Base-by-base conservation (phyloP, 2,888 invertebrate genomes). In the Agriopis aurantiaria region DNA sequence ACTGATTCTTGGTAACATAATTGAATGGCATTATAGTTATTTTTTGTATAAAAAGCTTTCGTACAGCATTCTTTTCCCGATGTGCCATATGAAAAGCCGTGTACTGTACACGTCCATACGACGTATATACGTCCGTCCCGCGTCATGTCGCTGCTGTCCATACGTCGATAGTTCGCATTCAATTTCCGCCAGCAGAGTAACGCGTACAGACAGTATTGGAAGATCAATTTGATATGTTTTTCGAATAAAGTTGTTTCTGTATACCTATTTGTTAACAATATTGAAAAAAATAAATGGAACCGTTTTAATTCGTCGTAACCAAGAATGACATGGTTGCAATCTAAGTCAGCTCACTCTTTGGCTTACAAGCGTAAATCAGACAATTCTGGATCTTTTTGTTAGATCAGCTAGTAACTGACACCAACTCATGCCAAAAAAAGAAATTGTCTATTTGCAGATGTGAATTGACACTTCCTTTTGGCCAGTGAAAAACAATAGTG, bases 161-260 rank as follows among this genome's bases (percentile, higher is more conserved):
- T 80, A 81, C 75, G 65, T 75, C 79, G 85, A 85, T 84, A 87
- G 87, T 88, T 86, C 88, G 84, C 81, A 88, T 91, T 89, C 89
- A 90, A 91, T 91, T 91, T 91, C 89, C 91, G 89, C 79, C 77
- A 76, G 78, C 71, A 75, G 73, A 82, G 80, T 82, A 79, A 82
- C 84, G 80, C 78, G 81, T 80, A 79, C 77, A 78, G 80, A 81
- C 80, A 78, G 78, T 82, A 82, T 83, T 87, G 78, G 79, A 71
- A 79, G 81, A 82, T 85, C 80, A 69, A 76, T 82, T 82, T 76
- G 78, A 79, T 80, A 79, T 75, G 68, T 72, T 68, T 72, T 48
- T 53, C 60, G 56, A 45, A 57, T 56, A 48, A 63, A 68, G 68
- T 69, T 72, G 66, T 72, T 74, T 72, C 33, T 33, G 33, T 33